Conservation (phyloP, 2,113 vertebrate genomes). For the Lanius ludovicianus region DNA sequence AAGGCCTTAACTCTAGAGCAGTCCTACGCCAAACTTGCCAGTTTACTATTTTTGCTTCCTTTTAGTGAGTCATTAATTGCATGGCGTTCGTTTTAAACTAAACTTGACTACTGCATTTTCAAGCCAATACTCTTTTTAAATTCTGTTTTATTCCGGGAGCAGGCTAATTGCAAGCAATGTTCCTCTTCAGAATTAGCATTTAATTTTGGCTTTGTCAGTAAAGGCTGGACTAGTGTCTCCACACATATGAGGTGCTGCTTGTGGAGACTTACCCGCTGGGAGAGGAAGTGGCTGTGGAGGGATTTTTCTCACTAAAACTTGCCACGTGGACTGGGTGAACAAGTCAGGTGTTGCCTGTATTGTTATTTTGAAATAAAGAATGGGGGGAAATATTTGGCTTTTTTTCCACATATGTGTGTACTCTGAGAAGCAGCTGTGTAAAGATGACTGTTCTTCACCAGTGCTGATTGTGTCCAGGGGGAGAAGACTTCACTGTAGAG, state of each 20-base stretch:
- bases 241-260: not conserved
- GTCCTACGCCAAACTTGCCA: conserved; percentile 66
- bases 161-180: conserved; percentile 50
- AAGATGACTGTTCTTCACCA: not conserved
- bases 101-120: conserved; percentile 66
- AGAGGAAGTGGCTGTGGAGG: not conserved
- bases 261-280: not conserved
- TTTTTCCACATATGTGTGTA: not conserved
- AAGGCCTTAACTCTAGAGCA: conserved; percentile 73
- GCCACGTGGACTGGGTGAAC: not conserved
- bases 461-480: not conserved
- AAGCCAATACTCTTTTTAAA: conserved; percentile 33
- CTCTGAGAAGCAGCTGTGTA: not conserved
- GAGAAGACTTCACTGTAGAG: not conserved
- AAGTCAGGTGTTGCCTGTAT: not conserved
- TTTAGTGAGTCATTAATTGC: conserved; percentile 73
- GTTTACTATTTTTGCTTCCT: conserved; percentile 73
- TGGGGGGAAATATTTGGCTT: not conserved
- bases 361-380: not conserved
- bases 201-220: conserved; percentile 18
- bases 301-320: conserved; percentile 10
- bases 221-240: not conserved
- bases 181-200: conserved; percentile 33
- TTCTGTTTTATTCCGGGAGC: conserved; percentile 22
- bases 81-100: conserved; percentile 74